phyloP scores from a whole-genome alignment of 2,888 invertebrate genomes.

The Drosophila percnosoma region DNA sequence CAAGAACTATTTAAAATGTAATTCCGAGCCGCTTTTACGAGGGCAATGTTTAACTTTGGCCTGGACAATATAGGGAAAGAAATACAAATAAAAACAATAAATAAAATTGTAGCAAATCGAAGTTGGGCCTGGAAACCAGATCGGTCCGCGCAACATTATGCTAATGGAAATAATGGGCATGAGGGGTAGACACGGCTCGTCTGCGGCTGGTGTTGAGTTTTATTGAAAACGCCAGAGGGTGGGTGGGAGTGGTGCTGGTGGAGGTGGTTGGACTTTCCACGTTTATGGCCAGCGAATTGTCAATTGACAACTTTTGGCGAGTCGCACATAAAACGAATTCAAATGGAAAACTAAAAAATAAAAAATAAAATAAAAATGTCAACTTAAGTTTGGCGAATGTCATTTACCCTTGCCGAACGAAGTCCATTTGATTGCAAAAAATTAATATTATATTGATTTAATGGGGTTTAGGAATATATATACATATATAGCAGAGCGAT shows the following conservation, averaged over 20 bases:
- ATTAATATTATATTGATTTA: fast-evolving
- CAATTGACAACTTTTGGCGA: constrained; percentile 75
- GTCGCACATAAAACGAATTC: constrained; percentile 73
- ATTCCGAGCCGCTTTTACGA: constrained; percentile 65
- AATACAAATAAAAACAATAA: constrained; percentile 63
- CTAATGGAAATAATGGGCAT: constrained; percentile 68
- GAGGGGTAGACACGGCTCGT: constrained; percentile 16
- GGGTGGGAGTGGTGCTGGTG: constrained; percentile 1
- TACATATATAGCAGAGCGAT: neutral
- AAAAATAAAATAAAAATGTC: constrained; percentile 45
- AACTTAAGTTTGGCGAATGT: neutral
- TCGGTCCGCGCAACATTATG: constrained; percentile 70
- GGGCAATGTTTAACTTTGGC: constrained; percentile 52
- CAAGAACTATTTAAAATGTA: constrained; percentile 79
- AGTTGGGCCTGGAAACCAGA: constrained; percentile 46
- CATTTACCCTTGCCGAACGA: neutral
- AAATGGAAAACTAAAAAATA: constrained; percentile 75
- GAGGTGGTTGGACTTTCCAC: constrained; percentile 24
- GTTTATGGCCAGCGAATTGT: constrained; percentile 67
- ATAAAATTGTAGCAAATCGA: constrained; percentile 77
- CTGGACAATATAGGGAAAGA: constrained; percentile 15
- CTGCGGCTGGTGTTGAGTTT: constrained; percentile 71
- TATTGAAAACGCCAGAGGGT: constrained; percentile 57
- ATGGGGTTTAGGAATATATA: neutral
- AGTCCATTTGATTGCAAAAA: neutral